phyloP scores from a whole-genome alignment of 2,797 vertebrate species.

The Hipposideros larvatus region DNA sequence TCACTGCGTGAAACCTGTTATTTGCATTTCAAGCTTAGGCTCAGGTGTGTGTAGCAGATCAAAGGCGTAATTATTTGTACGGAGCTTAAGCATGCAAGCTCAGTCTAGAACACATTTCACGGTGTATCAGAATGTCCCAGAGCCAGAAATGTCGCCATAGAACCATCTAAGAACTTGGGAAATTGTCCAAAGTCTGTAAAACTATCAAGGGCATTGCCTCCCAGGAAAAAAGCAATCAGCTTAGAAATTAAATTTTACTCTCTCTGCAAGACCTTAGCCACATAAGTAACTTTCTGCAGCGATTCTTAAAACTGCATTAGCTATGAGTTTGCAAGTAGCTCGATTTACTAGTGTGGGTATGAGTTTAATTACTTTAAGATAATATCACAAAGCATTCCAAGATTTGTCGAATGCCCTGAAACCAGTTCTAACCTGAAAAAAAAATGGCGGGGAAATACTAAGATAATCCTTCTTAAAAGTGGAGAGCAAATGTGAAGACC shows the following conservation, averaged over 20 bases:
- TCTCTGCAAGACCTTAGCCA: not conserved
- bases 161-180: not conserved
- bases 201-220: not conserved
- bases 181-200: not conserved
- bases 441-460: not conserved
- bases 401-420: not conserved
- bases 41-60: conserved; percentile 26
- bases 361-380: not conserved
- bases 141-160: conserved; percentile 53
- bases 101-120: conserved; percentile 34
- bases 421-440: not conserved
- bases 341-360: not conserved
- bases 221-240: not conserved
- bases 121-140: conserved; percentile 17
- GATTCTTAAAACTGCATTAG: not conserved
- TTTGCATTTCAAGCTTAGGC: conserved; percentile 73
- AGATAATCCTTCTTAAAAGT: not conserved
- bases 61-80: conserved; percentile 46
- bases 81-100: conserved; percentile 44
- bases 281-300: not conserved
- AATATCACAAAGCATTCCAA: not conserved
- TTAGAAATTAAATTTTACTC: conserved; percentile 49
- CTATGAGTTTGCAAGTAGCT: not conserved
- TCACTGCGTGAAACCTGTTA: not conserved
- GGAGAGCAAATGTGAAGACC: not conserved